Percentiles rank a stretch among this genome's conserved stretches.
These are phyloP conservation scores for Brenthis daphne DNA, from an alignment of 2,888 invertebrate genomes.

Conservation along the genomic window DNA sequence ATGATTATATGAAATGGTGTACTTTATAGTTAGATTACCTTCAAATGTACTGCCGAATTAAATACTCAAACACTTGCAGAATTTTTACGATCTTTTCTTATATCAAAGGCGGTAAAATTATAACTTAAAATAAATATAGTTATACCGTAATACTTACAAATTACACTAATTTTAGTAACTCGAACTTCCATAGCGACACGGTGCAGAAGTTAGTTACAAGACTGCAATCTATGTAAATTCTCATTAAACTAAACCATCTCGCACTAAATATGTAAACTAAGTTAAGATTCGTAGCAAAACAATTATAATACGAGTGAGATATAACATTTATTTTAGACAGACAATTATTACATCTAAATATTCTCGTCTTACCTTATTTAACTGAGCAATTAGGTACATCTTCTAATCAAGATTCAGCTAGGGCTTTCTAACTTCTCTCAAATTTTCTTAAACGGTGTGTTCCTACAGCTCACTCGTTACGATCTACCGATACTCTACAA, in stretches of 20 bases:
- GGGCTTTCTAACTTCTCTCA: too few species aligned
- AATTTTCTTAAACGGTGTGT: too few species aligned
- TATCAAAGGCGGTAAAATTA: background rate
- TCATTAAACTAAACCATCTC: conserved; percentile 38
- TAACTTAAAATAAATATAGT: conserved; percentile 5
- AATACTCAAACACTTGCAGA: background rate
- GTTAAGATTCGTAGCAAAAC: conserved; percentile 22
- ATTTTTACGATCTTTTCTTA: background rate
- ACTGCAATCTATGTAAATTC: conserved; percentile 41
- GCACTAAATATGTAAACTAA: conserved; percentile 41
- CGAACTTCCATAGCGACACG: conserved; percentile 11
- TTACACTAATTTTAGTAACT: conserved; percentile 8
- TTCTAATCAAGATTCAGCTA: too few species aligned
- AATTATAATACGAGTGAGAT: conserved; percentile 8
- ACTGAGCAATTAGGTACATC: too few species aligned
- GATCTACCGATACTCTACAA: too few species aligned
- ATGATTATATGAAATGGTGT: too few species aligned
- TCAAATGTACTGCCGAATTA: too few species aligned
- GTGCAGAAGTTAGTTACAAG: conserved; percentile 27
- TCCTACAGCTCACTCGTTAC: too few species aligned
- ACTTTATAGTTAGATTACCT: too few species aligned
- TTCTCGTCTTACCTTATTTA: too few species aligned
- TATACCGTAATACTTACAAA: background rate
- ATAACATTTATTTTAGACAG: background rate
- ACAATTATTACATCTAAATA: background rate